Evolutionary conservation across 1,140 invertebrate genomes (phyloP).

Genomic region (Teleopsis dalmanni): DNA sequence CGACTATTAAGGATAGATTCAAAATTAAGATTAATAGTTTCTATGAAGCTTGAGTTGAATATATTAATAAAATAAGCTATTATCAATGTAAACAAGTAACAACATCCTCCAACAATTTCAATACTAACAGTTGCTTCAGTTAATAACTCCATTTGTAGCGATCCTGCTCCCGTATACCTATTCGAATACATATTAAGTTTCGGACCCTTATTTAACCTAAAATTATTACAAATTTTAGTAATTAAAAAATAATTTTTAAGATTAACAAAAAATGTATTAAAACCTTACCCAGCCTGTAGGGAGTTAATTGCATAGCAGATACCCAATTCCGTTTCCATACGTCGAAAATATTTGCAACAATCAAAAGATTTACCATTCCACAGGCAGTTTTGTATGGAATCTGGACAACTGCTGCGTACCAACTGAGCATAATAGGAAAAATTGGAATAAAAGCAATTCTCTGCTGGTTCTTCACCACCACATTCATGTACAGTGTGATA

Average conservation of each 20-base stretch:
- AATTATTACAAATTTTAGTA: slow-evolving; percentile 2
- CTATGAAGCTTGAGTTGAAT: too few species aligned
- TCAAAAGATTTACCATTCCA: slow-evolving; percentile 56
- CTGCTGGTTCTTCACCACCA: slow-evolving; percentile 42
- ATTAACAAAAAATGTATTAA: background rate
- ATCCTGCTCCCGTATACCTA: slow-evolving; percentile 50
- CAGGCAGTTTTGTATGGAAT: slow-evolving; percentile 51
- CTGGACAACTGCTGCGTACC: slow-evolving; percentile 53
- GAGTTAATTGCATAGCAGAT: slow-evolving; percentile 58
- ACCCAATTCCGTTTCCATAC: slow-evolving; percentile 58
- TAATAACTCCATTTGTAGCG: slow-evolving; percentile 49
- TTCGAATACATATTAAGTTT: slow-evolving; percentile 43
- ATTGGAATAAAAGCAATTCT: slow-evolving; percentile 51
- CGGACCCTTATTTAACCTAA: slow-evolving; percentile 22
- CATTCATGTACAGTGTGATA: slow-evolving; percentile 60
- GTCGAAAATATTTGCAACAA: slow-evolving; percentile 58
- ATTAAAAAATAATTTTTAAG: background rate
- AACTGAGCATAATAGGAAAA: slow-evolving; percentile 50
- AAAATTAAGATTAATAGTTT: too few species aligned
- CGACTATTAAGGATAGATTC: too few species aligned
- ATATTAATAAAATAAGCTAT: too few species aligned
- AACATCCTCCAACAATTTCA: background rate
- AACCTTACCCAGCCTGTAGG: slow-evolving; percentile 47
- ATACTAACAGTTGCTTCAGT: slow-evolving; percentile 49
- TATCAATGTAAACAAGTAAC: background rate